Evolutionary conservation across 2,113 vertebrate species (phyloP), one percentile per base, ranked within the genome.

Genomic region (Dasyurus viverrinus): DNA sequence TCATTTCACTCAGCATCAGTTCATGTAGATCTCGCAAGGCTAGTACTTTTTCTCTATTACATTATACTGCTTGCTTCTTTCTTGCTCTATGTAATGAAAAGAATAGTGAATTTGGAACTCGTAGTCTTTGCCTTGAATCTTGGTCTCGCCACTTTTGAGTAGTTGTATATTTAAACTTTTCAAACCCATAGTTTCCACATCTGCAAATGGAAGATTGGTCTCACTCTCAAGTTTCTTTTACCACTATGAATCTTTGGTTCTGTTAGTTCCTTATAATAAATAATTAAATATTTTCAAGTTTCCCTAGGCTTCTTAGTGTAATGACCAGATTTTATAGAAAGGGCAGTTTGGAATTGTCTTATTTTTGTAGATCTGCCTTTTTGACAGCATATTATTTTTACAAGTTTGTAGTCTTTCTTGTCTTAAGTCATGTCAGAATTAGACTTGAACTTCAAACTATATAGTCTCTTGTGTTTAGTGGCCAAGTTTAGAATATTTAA

Each of bases 271-370:
- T 84, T 92, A 6, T 60, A 8, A 90, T 30, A 97, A 91, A 22
- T 26, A 8, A 52, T 92, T 30, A 97, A 91, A 22, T 30, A 92
- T 30, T 94, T 19, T 93, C n/a, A 42, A 84, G 36, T 84, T 0
- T 27, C 11, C 92, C 7, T 91, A 25, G 42, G n/a, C 48, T 24
- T 94, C 27, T 94, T 92, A 47, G 14, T 53, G 0, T 46, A 90
- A 27, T 92, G 36, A 84, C 14, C 92, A 89, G 68, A 27, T 94
- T 97, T 92, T 95, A 47, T 91, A 89, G 53, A 68, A 84, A 53
- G 93, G 53, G 22, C 60, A 92, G 95, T 89, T 96, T 9, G 92
- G 26, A 89, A 95, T 94, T 91, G 12, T 92, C 91, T 89, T 42
- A 42, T 8, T 42, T 22, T 91, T 55, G 0, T 92, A 95, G 47